A percentile compares a stretch with the other conserved stretches of the same genome.
Conservation (phyloP, 2,888 invertebrate genomes). For the Noctua comes region DNA sequence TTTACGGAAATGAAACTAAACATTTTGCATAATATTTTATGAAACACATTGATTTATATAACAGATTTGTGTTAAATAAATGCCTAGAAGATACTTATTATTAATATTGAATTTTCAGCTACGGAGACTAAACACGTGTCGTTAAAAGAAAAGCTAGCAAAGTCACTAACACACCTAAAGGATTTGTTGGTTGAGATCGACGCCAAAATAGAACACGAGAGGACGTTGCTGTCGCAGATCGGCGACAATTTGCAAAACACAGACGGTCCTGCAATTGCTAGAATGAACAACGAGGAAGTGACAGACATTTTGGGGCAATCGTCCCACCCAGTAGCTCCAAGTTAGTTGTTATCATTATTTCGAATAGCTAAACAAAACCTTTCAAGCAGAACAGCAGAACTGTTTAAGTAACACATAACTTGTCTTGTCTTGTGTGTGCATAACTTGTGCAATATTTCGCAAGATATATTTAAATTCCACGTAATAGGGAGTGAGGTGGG, state of each 20-base stretch:
- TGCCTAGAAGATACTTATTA: neutral
- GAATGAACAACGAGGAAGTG: neutral
- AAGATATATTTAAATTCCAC: too few relatives aligned
- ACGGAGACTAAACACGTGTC: neutral
- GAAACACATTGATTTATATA: neutral
- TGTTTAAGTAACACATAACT: neutral
- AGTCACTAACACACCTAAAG: slow-evolving; percentile 12
- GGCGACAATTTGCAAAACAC: neutral
- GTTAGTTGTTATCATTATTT: slow-evolving; percentile 18
- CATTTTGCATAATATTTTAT: neutral
- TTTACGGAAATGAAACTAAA: neutral
- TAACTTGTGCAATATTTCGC: neutral
- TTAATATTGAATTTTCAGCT: slow-evolving; percentile 15
- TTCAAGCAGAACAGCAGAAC: neutral
- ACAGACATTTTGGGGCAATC: neutral
- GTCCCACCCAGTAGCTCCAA: neutral
- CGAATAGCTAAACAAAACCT: neutral
- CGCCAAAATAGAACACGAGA: slow-evolving; percentile 26
- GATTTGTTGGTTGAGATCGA: slow-evolving; percentile 13
- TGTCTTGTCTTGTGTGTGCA: too few relatives aligned
- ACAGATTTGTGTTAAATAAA: neutral
- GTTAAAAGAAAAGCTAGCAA: slow-evolving; percentile 7
- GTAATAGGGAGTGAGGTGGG: too few relatives aligned
- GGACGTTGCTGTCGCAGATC: slow-evolving; percentile 14
- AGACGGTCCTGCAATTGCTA: neutral